Conservation (phyloP, 2,888 invertebrate genomes). For the Drosophila monieri region DNA sequence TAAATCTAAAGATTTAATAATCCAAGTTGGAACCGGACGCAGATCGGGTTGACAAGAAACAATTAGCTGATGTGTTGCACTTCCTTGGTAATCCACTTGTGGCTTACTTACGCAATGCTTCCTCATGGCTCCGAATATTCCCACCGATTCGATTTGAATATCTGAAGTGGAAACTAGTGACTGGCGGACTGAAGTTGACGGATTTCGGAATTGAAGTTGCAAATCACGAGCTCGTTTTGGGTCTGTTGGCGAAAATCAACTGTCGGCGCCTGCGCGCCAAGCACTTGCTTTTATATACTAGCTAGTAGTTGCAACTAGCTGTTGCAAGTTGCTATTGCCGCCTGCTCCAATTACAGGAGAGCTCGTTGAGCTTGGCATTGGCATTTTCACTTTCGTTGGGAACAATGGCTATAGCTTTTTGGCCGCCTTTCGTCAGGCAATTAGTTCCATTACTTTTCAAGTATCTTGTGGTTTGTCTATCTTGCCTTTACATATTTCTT, state of each 20-base stretch:
- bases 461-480: conserved; percentile 32
- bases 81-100: conserved; percentile 35
- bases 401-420: conserved; percentile 53
- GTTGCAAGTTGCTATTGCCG: conserved; percentile 38
- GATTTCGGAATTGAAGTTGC: not conserved
- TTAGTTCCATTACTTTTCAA: conserved; percentile 75
- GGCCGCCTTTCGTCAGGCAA: conserved; percentile 75
- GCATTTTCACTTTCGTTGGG: conserved; percentile 72
- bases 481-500: conserved; percentile 27
- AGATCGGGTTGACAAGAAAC: conserved; percentile 25
- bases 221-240: conserved; percentile 19
- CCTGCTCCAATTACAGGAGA: conserved; percentile 65
- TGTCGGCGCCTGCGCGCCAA: conserved; percentile 73
- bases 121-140: conserved; percentile 58
- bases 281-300: conserved; percentile 72
- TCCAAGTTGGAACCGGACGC: conserved; percentile 14
- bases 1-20: conserved; percentile 45
- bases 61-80: conserved; percentile 35
- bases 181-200: not conserved
- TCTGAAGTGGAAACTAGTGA: conserved; percentile 6
- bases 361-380: conserved; percentile 70
- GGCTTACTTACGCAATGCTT: conserved; percentile 73
- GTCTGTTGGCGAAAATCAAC: conserved; percentile 56
- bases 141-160: conserved; percentile 26
- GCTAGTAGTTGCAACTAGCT: conserved; percentile 24